phyloP scores from a whole-genome alignment of 2,113 vertebrate species.

The Epinephelus lanceolatus region DNA sequence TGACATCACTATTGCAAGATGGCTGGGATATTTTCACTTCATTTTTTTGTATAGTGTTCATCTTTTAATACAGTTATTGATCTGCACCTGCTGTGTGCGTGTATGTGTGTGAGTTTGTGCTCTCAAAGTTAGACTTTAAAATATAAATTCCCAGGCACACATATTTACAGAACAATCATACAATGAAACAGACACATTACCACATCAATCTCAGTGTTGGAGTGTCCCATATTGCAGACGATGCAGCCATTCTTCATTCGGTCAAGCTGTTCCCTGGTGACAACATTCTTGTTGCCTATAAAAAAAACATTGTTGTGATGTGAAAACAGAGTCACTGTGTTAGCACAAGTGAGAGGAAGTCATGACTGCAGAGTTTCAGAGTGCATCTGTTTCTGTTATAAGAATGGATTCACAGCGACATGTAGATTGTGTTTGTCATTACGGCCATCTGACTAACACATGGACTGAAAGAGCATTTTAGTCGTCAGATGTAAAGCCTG shows the following conservation, averaged over 20 bases:
- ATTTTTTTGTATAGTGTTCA: too few species aligned
- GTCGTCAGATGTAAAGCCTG: constrained; percentile 5
- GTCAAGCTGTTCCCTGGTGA: constrained; percentile 95
- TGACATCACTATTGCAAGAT: too few species aligned
- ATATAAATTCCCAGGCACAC: not conserved
- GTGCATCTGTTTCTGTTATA: not conserved
- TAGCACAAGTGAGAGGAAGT: not conserved
- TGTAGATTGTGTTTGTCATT: not conserved
- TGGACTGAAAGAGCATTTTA: not conserved
- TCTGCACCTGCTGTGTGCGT: not conserved
- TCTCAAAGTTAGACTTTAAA: not conserved
- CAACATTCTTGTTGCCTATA: constrained; percentile 97
- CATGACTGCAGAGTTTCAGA: not conserved
- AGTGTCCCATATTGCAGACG: constrained; percentile 99
- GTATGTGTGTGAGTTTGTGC: too few species aligned
- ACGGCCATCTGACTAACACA: not conserved
- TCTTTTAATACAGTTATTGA: not conserved
- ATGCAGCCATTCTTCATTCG: constrained; percentile 99
- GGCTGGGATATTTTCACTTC: too few species aligned
- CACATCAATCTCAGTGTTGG: constrained; percentile 99
- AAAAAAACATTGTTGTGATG: constrained; percentile 8
- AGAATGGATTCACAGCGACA: not conserved
- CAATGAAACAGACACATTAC: constrained; percentile 79
- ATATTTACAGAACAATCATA: not conserved
- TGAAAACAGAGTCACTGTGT: constrained; percentile 2